Conservation (phyloP, 2,888 invertebrate genomes). For the Melipona bicolor region DNA sequence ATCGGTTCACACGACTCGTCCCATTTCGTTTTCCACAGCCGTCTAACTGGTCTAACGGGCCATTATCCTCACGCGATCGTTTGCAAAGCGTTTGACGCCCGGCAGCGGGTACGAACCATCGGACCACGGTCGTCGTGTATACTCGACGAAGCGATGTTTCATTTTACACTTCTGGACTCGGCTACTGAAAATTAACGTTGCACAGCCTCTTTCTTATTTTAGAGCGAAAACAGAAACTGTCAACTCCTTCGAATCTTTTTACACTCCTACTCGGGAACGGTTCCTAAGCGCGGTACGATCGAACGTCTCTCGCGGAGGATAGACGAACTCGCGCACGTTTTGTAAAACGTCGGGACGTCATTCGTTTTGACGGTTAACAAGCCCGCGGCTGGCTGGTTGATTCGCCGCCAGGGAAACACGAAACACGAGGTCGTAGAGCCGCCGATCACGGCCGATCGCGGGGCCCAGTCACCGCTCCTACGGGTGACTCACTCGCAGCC, state of each 20-base stretch:
- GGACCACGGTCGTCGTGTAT: background rate
- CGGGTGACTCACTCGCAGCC: conserved; percentile 70
- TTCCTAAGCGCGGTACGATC: conserved; percentile 47
- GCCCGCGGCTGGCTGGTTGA: conserved; percentile 56
- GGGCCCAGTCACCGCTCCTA: conserved; percentile 72
- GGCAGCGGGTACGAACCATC: conserved; percentile 58
- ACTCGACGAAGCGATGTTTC: background rate
- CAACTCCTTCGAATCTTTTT: background rate
- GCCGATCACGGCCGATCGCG: conserved; percentile 68
- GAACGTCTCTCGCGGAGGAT: conserved; percentile 41
- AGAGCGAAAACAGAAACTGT: background rate
- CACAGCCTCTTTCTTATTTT: too few species aligned
- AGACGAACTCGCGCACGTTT: conserved; percentile 67
- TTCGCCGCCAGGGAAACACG: conserved; percentile 58
- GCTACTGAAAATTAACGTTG: too few species aligned
- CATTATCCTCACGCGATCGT: conserved; percentile 81
- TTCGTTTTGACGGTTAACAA: conserved; percentile 71
- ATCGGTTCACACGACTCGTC: conserved; percentile 81
- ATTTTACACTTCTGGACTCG: background rate
- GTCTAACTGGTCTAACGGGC: conserved; percentile 70
- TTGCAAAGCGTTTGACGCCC: conserved; percentile 47
- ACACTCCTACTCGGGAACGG: background rate
- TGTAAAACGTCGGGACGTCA: conserved; percentile 76
- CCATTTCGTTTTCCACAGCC: conserved; percentile 72
- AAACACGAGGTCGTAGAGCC: conserved; percentile 66